phyloP scores from a whole-genome alignment of 53 echinoderm and acorn worm species.

The Pentamera pediparva region DNA sequence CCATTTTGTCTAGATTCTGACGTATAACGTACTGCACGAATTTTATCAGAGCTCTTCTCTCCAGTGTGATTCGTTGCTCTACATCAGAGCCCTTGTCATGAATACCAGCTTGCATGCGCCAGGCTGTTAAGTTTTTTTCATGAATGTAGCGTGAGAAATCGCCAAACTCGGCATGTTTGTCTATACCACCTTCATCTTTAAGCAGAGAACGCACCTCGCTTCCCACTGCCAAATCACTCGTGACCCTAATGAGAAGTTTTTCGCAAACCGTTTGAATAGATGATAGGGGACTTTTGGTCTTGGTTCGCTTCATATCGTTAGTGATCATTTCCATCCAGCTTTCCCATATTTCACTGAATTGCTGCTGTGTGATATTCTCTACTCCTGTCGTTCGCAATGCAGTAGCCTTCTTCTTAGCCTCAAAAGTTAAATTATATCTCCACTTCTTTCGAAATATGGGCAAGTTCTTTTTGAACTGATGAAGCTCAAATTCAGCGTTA shows the following conservation, averaged over 20 bases:
- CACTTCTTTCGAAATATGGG: not conserved
- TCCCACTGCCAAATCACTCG: constrained; percentile 18
- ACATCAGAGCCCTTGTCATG: not conserved
- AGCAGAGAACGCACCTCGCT: not conserved
- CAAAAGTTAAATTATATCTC: not conserved
- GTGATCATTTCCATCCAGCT: not conserved
- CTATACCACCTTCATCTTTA: constrained; percentile 1
- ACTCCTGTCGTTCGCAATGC: too few species aligned
- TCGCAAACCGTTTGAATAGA: constrained; percentile 1
- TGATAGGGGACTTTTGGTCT: not conserved
- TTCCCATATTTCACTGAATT: too few species aligned
- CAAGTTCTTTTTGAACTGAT: not conserved
- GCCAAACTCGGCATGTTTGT: not conserved
- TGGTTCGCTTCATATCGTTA: not conserved
- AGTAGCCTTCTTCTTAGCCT: not conserved
- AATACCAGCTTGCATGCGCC: not conserved
- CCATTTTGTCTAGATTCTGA: not conserved
- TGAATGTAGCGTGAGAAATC: not conserved
- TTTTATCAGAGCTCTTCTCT: not conserved
- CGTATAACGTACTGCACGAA: not conserved
- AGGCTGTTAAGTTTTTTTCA: not conserved
- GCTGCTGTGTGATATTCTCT: too few species aligned
- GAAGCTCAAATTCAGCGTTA: not conserved
- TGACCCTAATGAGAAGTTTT: constrained; percentile 2
- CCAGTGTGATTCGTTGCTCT: not conserved